A percentile compares a stretch with the other conserved stretches of the same genome.
phyloP scores from a whole-genome alignment of 2,113 vertebrate species.

The Pteronura brasiliensis region DNA sequence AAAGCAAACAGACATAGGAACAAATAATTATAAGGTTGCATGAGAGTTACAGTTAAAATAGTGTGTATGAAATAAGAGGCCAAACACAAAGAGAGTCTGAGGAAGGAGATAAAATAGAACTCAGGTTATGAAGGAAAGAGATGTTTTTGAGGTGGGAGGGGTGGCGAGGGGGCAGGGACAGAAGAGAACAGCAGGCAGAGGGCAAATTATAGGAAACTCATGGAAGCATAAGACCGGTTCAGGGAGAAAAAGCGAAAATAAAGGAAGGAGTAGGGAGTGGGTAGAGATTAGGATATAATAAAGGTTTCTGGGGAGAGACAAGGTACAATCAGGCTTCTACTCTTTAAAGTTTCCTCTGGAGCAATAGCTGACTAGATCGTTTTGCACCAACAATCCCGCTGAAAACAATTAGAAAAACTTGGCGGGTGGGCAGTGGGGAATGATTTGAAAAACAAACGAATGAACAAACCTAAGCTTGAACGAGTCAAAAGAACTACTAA shows the following conservation, averaged over 20 bases:
- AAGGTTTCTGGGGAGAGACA: conserved; percentile 9
- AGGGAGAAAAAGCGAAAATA: not conserved
- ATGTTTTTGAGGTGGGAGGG: not conserved
- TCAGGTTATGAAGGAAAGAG: not conserved
- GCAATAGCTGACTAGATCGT: not conserved
- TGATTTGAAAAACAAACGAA: not conserved
- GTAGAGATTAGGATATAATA: not conserved
- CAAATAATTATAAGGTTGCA: conserved; percentile 22
- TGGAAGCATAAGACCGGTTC: not conserved
- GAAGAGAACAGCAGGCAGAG: conserved; percentile 13
- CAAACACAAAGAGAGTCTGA: not conserved
- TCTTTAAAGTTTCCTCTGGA: conserved; percentile 6
- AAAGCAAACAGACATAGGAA: conserved; percentile 23
- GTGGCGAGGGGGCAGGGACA: not conserved
- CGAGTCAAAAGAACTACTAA: conserved; percentile 38
- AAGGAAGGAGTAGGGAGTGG: not conserved
- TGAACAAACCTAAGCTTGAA: not conserved
- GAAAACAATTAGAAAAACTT: conserved; percentile 36
- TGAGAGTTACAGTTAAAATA: conserved; percentile 21
- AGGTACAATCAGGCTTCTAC: not conserved
- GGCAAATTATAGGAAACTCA: not conserved
- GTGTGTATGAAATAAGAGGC: conserved; percentile 4
- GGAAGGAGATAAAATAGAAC: conserved; percentile 8
- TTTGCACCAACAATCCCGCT: conserved; percentile 39
- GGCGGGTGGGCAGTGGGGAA: not conserved